Evolutionary conservation across 2,888 invertebrate species (phyloP).

Genomic region (Nemapogon koenigi): DNA sequence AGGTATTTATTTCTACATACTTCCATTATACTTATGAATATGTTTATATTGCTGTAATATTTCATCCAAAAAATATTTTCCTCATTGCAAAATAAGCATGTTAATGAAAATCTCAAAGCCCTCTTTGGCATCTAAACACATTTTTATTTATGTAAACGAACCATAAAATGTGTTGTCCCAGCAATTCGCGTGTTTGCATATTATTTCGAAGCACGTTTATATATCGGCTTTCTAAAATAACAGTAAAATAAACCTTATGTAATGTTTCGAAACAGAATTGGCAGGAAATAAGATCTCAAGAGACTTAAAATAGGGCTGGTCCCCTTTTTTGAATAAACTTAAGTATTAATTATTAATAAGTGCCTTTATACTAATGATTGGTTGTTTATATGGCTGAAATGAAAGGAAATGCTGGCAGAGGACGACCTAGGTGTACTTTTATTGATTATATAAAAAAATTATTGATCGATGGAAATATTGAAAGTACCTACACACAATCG

Average conservation of each 20-base stretch:
- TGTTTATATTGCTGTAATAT: neutral
- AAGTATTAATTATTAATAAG: too few relatives aligned
- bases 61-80: slow-evolving; percentile 1
- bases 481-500: too few relatives aligned
- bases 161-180: slow-evolving; percentile 23
- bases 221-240: slow-evolving; percentile 6
- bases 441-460: too few relatives aligned
- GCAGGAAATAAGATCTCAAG: neutral
- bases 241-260: slow-evolving; percentile 8
- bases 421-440: too few relatives aligned
- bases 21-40: too few relatives aligned
- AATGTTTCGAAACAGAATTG: slow-evolving; percentile 2
- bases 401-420: too few relatives aligned
- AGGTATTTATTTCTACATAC: too few relatives aligned
- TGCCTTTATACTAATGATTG: too few relatives aligned
- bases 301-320: too few relatives aligned
- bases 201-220: slow-evolving; percentile 8
- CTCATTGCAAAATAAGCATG: neutral
- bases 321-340: too few relatives aligned
- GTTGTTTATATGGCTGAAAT: too few relatives aligned
- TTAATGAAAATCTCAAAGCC: slow-evolving; percentile 3
- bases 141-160: slow-evolving; percentile 23
- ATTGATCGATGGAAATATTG: too few relatives aligned
- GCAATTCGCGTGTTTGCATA: slow-evolving; percentile 13
- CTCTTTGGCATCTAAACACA: slow-evolving; percentile 7